phyloP scores from a whole-genome alignment of 2,888 invertebrate genomes.

The Apoda limacodes region DNA sequence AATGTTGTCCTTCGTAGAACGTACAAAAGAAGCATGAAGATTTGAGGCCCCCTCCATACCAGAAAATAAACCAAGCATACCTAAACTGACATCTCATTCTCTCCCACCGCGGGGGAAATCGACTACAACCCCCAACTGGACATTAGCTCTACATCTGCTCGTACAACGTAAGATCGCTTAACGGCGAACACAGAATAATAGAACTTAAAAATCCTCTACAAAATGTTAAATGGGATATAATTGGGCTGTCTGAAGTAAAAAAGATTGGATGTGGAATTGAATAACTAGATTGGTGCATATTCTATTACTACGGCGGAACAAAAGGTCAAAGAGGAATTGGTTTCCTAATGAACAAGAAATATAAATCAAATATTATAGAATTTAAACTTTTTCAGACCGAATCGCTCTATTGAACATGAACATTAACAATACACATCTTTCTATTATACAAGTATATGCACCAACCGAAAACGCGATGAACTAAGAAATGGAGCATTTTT shows the following conservation, averaged over 20 bases:
- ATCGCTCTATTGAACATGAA: not conserved
- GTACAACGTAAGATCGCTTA: not conserved
- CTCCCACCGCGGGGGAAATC: too few relatives aligned
- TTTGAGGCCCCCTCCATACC: too few relatives aligned
- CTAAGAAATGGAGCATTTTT: not conserved
- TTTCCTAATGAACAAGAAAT: not conserved
- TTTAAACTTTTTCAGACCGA: not conserved
- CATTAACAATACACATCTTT: not conserved
- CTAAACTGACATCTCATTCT: too few relatives aligned
- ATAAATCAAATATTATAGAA: not conserved
- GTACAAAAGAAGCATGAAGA: too few relatives aligned
- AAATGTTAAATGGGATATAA: too few relatives aligned
- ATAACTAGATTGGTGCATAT: not conserved
- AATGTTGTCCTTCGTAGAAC: too few relatives aligned
- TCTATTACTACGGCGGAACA: not conserved
- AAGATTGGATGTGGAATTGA: slow-evolving; percentile 1
- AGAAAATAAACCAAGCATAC: too few relatives aligned
- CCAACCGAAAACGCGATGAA: not conserved
- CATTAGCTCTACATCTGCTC: not conserved
- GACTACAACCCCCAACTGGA: not conserved
- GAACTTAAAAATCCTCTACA: not conserved
- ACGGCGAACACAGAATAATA: not conserved
- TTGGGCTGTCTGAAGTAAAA: slow-evolving; percentile 1
- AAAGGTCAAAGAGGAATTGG: not conserved
- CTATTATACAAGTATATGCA: not conserved